Conservation (phyloP, 2,888 invertebrate species). For the Acanthopleura granulata region DNA sequence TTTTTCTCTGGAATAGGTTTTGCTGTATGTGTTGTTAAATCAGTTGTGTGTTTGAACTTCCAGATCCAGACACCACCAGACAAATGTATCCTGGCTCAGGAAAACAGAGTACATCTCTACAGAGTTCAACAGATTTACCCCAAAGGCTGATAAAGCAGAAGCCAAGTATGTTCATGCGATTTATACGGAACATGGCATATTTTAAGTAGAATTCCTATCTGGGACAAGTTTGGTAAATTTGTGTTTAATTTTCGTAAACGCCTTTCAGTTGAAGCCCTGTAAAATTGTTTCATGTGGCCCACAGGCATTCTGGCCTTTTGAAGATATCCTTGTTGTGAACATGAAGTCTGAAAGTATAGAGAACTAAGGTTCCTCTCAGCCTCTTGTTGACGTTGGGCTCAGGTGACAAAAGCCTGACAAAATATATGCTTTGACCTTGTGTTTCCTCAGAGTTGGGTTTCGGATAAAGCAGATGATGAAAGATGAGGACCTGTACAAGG, state of each 20-base stretch:
- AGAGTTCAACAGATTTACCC: conserved; percentile 95
- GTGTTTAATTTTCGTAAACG: no score
- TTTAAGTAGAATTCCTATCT: no score
- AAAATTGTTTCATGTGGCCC: no score
- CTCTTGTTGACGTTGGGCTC: no score
- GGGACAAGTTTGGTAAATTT: no score
- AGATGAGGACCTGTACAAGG: conserved; percentile 94
- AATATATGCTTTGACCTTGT: background rate
- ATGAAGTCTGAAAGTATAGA: no score
- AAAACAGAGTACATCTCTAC: conserved; percentile 99
- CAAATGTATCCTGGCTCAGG: conserved; percentile 97
- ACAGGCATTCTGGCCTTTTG: no score
- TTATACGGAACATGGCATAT: no score
- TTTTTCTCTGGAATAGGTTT: background rate
- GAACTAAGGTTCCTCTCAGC: no score
- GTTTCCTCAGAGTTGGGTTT: conserved; percentile 82
- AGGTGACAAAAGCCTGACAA: no score
- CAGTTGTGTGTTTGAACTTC: conserved; percentile 25
- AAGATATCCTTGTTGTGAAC: no score
- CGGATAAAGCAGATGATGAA: conserved; percentile 92
- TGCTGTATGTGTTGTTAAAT: conserved; percentile 1
- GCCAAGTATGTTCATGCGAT: conserved; percentile 77
- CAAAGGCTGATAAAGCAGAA: conserved; percentile 95
- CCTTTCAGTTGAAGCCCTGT: no score
- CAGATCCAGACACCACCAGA: conserved; percentile 92